Percentiles rank a stretch among this genome's conserved stretches.
phyloP scores from a whole-genome alignment of 2,113 vertebrate genomes.

The Ammospiza caudacuta region DNA sequence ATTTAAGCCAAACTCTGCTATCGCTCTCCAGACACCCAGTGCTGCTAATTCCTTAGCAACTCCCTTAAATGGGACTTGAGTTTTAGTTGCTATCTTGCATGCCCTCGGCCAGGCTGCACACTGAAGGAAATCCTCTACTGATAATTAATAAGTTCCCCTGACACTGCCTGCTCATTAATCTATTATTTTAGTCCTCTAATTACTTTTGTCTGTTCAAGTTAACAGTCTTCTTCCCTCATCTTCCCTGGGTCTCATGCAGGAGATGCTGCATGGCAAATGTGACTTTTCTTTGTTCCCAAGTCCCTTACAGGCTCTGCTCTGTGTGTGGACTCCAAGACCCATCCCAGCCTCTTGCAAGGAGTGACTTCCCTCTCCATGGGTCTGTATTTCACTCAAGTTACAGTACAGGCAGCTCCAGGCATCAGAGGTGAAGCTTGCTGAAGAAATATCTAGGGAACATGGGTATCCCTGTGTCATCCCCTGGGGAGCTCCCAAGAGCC shows the following conservation, averaged over 20 bases:
- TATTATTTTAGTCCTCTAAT: constrained; percentile 62
- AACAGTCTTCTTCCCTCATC: constrained; percentile 39
- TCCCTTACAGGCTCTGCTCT: not conserved
- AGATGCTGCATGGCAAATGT: not conserved
- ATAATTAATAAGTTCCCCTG: constrained; percentile 63
- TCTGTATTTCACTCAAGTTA: not conserved
- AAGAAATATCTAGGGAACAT: not conserved
- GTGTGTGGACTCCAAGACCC: not conserved
- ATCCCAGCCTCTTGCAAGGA: not conserved
- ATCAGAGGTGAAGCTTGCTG: not conserved
- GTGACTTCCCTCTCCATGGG: not conserved
- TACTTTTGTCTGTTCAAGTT: constrained; percentile 66
- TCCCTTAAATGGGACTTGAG: not conserved
- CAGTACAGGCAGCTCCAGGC: not conserved
- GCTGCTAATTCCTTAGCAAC: not conserved
- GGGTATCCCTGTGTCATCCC: not conserved
- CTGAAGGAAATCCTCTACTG: constrained; percentile 38
- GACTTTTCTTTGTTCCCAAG: not conserved
- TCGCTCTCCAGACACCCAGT: not conserved
- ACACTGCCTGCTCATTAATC: constrained; percentile 56
- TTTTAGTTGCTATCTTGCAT: constrained; percentile 3
- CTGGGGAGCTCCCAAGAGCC: not conserved
- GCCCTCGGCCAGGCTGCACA: constrained; percentile 5
- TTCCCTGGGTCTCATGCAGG: not conserved
- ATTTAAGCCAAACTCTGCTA: constrained; percentile 20